Base-by-base conservation (phyloP, 2,797 vertebrate genomes). In the Tapera naevia region DNA sequence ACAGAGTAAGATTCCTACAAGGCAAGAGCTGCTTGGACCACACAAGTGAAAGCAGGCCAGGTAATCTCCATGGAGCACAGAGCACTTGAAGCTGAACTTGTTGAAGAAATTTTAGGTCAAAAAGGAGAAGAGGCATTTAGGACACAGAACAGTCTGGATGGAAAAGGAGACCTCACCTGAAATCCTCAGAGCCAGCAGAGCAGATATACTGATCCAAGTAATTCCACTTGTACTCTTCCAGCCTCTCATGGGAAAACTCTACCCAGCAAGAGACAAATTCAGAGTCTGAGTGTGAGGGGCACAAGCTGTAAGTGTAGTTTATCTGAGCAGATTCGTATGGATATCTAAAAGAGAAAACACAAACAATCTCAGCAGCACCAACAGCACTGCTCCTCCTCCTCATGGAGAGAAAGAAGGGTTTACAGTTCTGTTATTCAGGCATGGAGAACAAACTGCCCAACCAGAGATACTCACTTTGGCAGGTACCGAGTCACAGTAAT, bases 181-280 rank as follows among this genome's bases (percentile, higher is more conserved):
- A 99, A 96, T 99, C 99, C 97, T 99, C 99, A 0, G 99, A 99
- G 67, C 99, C 99, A 1, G 99, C 98, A 10, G 99, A 99, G 91
- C 99, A 99, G 97, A 99, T 99, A 94, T 99, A 99, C 97, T 99
- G 99, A 96, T 99, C 99, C 83, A 99, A 97, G 97, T 99, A 99
- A 97, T 99, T 99, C 99, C 99, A 99, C 86, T 99, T 99, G 96
- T 99, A 99, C n/a, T 99, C 99, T 95, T 99, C 99, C 81, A 99
- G 96, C 32, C 99, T 97, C 96, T 99, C 99, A 0, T 99, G 99
- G 67, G 98, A 98, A 95, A 99, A 99, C 94, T 99, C 99, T 69
- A 99, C 99, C 99, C 99, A 99, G 94, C 99, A 99, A 86, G 98
- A 98, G 54, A 99, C 98, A 81, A 99, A 99, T 95, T 99, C 98